Percentiles rank a stretch among this genome's conserved stretches.
These are phyloP conservation scores for Tokudaia tokunoshimensis DNA, from an alignment of 2,797 vertebrate species.

Conservation along the genomic window DNA sequence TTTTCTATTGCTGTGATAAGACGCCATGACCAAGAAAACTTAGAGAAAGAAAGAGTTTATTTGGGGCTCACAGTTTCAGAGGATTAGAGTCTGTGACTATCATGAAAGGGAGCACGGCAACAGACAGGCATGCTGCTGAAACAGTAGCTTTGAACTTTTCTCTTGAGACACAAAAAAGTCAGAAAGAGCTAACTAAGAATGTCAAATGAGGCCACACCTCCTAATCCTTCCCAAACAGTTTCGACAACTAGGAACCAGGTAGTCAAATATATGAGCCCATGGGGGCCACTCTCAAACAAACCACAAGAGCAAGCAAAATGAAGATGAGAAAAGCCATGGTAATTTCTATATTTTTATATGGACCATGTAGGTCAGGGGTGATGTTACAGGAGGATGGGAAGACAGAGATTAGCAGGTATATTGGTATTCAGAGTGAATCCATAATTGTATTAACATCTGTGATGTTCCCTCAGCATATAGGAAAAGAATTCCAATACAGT, in stretches of 20 bases:
- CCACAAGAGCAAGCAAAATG: background rate
- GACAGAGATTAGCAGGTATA: background rate
- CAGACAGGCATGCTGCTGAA: background rate
- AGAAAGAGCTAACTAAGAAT: background rate
- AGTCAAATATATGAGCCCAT: background rate
- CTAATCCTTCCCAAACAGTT: background rate
- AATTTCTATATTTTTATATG: background rate
- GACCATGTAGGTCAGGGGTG: background rate
- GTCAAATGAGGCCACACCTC: too few relatives aligned
- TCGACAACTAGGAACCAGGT: background rate
- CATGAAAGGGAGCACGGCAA: background rate
- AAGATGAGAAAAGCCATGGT: background rate
- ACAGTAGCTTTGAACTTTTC: background rate
- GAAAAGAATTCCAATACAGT: background rate
- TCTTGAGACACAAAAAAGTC: background rate
- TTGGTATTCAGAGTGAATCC: background rate
- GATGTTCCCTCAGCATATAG: background rate
- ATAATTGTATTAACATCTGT: slow-evolving; percentile 26
- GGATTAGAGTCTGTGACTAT: background rate
- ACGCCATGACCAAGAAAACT: background rate
- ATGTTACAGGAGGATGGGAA: background rate
- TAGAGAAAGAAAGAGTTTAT: too few relatives aligned
- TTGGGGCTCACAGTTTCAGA: background rate
- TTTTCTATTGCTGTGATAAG: background rate
- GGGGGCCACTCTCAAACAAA: background rate